Base-by-base conservation (phyloP, 1,140 invertebrate genomes). In the Bombus terrestris region DNA sequence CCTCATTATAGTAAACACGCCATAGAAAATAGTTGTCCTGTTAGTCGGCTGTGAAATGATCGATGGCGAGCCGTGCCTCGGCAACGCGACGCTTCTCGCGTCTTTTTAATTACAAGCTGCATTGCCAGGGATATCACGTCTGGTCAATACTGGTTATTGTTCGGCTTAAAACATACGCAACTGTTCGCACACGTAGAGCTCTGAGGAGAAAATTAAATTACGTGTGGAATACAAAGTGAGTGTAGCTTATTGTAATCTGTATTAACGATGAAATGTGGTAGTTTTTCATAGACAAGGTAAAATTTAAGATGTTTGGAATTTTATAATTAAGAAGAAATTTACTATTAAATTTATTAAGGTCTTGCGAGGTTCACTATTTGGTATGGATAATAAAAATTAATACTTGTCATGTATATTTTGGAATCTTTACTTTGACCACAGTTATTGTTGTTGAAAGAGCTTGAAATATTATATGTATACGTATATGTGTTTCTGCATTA, bases 1-100 rank as follows among this genome's bases (percentile, higher is more conserved):
- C 77, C 83, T 85, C 77, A 74, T 85, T 74, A 85, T 81, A 59
- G 59, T 81, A 85, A 85, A 80, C 69, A 81, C 71, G 59, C 59
- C 83, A 32, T 68, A 72, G 76, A 84, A 72, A 81, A 85, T 81
- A 85, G 78, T 81, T 66, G 83, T 81, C 71, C 78, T 74, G 77
- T 85, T 81, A 74, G 78, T 43, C 32, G 64, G 32, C 37, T 57
- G 25, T 28, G 83, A 80, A 80, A 79, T 84, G 66, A 84, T 84
- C 83, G 68, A 84, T 84, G 76, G n/a, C 39, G 32, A 25, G 53
- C 32, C 69, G 13, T 37, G 82, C n/a, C 75, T 53, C 28, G 75
- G 25, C n/a, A 32, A 83, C 69, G 6, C 37, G 39, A 83, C 69
- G 12, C 13, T 59, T 80, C 53, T 62, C 73, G 43, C 35, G 32